Conservation (phyloP, 2,888 invertebrate species). For the Pollenia griseotomentosa region DNA sequence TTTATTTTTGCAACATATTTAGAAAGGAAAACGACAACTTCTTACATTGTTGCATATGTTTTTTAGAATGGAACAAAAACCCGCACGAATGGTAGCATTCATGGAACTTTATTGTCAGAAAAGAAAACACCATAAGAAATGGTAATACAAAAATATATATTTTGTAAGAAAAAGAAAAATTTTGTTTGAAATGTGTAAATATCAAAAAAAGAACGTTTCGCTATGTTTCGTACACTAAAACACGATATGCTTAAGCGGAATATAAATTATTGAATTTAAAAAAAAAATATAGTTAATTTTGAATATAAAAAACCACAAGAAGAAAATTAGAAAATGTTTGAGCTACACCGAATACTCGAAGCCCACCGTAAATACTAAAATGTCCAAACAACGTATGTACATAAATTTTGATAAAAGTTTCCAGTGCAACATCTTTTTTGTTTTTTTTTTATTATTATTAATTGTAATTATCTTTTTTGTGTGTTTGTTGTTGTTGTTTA, state of each 20-base stretch:
- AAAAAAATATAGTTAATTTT: background rate
- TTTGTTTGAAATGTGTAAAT: background rate
- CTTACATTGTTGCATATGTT: no score
- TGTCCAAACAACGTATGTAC: background rate
- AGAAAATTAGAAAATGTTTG: no score
- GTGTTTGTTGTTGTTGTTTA: slow-evolving; percentile 22
- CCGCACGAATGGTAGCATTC: no score
- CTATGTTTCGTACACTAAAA: background rate
- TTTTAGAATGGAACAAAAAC: no score
- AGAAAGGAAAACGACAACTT: no score
- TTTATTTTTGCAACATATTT: no score
- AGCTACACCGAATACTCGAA: slow-evolving; percentile 2
- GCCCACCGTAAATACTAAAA: background rate
- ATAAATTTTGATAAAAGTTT: slow-evolving; percentile 1
- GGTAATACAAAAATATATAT: background rate
- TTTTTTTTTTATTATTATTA: background rate
- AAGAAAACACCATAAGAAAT: background rate
- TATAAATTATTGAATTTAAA: background rate
- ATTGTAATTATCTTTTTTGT: slow-evolving; percentile 29
- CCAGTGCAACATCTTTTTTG: slow-evolving; percentile 40
- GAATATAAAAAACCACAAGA: background rate
- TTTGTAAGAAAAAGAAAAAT: slow-evolving; percentile 13
- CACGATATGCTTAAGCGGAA: slow-evolving; percentile 1
- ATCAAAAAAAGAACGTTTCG: background rate
- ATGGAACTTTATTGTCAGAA: no score